Base-by-base conservation (phyloP, 2,113 vertebrate genomes). In the Anarrhichthys ocellatus region DNA sequence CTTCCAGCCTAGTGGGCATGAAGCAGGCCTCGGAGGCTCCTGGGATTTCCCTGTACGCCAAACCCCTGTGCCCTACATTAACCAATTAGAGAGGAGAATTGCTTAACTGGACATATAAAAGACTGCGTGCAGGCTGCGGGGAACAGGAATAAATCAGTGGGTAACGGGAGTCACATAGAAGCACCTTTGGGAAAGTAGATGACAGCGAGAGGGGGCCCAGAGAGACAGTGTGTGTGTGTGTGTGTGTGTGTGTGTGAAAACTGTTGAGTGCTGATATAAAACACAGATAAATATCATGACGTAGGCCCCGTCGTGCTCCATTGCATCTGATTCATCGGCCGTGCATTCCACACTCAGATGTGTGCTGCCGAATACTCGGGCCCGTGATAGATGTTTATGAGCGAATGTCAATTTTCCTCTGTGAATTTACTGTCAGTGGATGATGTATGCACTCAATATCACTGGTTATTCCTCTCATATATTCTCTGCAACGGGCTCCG, bases 371-470 rank as follows among this genome's bases (percentile, higher is more conserved):
- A 83, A 80, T 24, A 54, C 83, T 68, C 90, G 75, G 81, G 67
- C 75, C 82, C 1, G 61, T 93, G 93, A 94, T 91, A 89, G 90
- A 91, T 93, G 92, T 86, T 91, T 91, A 91, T 88, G 90, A 91
- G 91, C 85, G 82, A 80, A 86, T 90, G 91, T 92, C 87, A 93
- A 89, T 91, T 94, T 91, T 90, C 90, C 88, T 78, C 82, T 74
- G 88, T 80, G 90, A 89, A 92, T 92, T 88, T 90, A 88, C 88
- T 91, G 92, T 94, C 93, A 90, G 73, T 1, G 48, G 77, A 83
- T 92, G 92, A 94, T 94, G 85, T 87, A 94, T 92, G 93, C 78
- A 78, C 85, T 90, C 92, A 94, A 94, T 93, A 94, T 91, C 88
- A 24, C 84, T 68, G 87, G 67, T 87, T 94, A 89, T 93, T 91